Evolutionary conservation across 2,797 vertebrate species (phyloP).

Genomic region (Rhynchotus rufescens): DNA sequence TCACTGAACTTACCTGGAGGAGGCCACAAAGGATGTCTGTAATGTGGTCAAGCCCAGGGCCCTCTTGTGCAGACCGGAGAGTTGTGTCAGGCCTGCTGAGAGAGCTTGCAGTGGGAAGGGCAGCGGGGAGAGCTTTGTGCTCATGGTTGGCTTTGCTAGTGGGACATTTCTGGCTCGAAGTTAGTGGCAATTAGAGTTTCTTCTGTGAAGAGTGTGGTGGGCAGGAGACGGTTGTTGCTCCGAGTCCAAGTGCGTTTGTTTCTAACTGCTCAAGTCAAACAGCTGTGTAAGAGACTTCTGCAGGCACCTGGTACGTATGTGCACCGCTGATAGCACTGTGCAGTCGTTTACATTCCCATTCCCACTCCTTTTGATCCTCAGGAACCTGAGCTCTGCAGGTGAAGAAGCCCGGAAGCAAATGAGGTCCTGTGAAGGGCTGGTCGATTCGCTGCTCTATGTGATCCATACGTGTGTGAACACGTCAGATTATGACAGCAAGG

Average conservation of each 20-base stretch:
- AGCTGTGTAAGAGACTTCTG: neutral
- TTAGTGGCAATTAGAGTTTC: neutral
- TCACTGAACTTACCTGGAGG: rapidly evolving
- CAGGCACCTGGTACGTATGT: neutral
- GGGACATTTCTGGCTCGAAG: rapidly evolving
- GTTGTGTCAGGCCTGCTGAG: neutral
- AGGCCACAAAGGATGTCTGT: neutral
- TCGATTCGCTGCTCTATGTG: conserved; percentile 95
- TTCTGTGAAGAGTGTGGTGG: neutral
- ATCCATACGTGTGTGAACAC: conserved; percentile 98
- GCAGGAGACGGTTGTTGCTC: neutral
- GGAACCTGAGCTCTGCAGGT: conserved; percentile 96
- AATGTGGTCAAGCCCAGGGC: neutral
- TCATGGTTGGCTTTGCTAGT: rapidly evolving
- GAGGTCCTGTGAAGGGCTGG: conserved; percentile 94
- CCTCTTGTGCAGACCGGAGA: rapidly evolving
- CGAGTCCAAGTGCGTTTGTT: neutral
- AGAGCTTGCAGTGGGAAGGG: neutral
- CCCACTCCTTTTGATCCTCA: conserved; percentile 47
- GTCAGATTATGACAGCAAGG: conserved; percentile 99
- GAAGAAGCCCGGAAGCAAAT: conserved; percentile 97
- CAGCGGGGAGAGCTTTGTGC: neutral
- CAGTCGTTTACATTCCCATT: neutral
- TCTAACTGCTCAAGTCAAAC: neutral
- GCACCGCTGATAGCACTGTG: rapidly evolving